Evolutionary conservation across 2,113 vertebrate species (phyloP).

Genomic region (Paraplagusia blochii): DNA sequence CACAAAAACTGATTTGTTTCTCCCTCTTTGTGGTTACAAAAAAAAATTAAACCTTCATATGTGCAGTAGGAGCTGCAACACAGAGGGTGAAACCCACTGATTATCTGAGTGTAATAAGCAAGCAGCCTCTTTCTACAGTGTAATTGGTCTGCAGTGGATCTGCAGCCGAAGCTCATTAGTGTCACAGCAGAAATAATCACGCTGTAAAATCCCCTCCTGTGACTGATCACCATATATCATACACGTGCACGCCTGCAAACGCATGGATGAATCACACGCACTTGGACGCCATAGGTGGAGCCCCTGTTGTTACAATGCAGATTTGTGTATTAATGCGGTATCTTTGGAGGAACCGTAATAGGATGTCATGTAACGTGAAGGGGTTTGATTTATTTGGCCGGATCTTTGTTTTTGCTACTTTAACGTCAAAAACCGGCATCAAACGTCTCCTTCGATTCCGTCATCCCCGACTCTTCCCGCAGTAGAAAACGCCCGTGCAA

Average conservation of each 20-base stretch:
- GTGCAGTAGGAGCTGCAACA: slow-evolving; percentile 54
- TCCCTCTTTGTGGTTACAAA: slow-evolving; percentile 17
- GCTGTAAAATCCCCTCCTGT: slow-evolving; percentile 77
- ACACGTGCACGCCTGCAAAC: slow-evolving; percentile 68
- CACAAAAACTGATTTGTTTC: slow-evolving; percentile 25
- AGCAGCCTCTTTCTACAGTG: slow-evolving; percentile 62
- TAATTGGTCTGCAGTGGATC: slow-evolving; percentile 78
- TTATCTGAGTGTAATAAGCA: slow-evolving; percentile 70
- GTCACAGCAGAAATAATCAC: slow-evolving; percentile 79
- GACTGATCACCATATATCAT: slow-evolving; percentile 75
- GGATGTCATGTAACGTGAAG: slow-evolving; percentile 39
- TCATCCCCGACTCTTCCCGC: neutral
- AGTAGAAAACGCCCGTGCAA: slow-evolving; percentile 1
- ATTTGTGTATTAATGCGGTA: slow-evolving; percentile 58
- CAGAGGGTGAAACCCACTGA: slow-evolving; percentile 64
- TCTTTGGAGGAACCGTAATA: slow-evolving; percentile 34
- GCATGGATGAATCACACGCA: slow-evolving; percentile 56
- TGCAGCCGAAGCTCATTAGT: slow-evolving; percentile 76
- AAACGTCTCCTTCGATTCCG: slow-evolving; percentile 16
- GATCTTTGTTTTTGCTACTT: slow-evolving; percentile 20
- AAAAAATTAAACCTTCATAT: slow-evolving; percentile 47
- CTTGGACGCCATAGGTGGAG: slow-evolving; percentile 44
- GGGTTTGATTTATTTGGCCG: slow-evolving; percentile 38
- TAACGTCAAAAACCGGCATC: slow-evolving; percentile 12
- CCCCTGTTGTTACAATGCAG: slow-evolving; percentile 56